Conservation (phyloP, 2,113 vertebrate species). For the Osmerus mordax region DNA sequence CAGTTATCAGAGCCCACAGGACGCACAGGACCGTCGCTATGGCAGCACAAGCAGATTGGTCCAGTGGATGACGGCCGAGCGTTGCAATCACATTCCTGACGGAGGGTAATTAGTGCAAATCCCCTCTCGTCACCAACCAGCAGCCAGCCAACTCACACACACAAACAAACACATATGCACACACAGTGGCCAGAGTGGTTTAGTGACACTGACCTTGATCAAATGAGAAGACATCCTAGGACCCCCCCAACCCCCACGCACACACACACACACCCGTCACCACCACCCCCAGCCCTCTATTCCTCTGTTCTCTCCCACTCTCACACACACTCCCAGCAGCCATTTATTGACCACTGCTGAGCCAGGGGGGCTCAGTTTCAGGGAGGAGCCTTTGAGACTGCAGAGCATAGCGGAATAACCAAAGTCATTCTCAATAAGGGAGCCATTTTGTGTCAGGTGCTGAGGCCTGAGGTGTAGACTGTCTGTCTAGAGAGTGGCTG, state of each 20-base stretch:
- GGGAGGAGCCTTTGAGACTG: slow-evolving; percentile 1
- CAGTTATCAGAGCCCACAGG: too few relatives aligned
- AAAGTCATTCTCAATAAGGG: slow-evolving; percentile 48
- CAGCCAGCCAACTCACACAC: background rate
- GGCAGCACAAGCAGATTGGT: background rate
- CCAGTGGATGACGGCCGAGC: slow-evolving; percentile 31
- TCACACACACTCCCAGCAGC: too few relatives aligned
- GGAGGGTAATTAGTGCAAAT: slow-evolving; percentile 43
- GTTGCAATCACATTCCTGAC: slow-evolving; percentile 41
- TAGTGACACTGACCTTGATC: too few relatives aligned
- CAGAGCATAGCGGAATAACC: slow-evolving; percentile 43
- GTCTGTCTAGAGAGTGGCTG: background rate
- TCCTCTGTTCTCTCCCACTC: too few relatives aligned
- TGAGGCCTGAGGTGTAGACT: background rate
- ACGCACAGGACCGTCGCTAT: too few relatives aligned
- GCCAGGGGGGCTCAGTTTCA: slow-evolving; percentile 4
- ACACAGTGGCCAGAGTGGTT: background rate
- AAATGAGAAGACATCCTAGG: too few relatives aligned
- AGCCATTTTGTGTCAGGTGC: slow-evolving; percentile 46
- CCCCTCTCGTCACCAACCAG: slow-evolving; percentile 15
- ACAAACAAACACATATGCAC: background rate
- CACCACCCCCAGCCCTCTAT: too few relatives aligned
- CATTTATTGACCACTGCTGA: background rate
- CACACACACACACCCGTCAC: too few relatives aligned
- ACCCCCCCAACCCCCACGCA: too few relatives aligned